Conservation (phyloP, 1,140 invertebrate genomes). For the Chlorops oryzae region DNA sequence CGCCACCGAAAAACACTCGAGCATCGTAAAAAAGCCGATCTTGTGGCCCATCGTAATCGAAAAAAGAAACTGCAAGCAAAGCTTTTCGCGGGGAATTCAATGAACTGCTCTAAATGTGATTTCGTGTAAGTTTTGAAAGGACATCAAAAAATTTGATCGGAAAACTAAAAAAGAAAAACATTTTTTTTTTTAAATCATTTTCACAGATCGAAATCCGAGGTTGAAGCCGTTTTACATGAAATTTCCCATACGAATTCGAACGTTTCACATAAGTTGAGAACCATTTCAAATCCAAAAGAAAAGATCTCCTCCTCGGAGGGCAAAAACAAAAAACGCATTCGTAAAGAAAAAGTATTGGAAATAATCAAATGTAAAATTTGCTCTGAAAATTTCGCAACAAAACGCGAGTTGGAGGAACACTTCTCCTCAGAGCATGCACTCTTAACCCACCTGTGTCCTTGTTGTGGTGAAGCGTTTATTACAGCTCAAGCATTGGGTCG, state of each 20-base stretch:
- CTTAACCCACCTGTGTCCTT: slow-evolving; percentile 56
- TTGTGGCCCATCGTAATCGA: not conserved
- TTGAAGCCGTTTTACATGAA: slow-evolving; percentile 11
- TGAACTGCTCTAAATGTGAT: slow-evolving; percentile 58
- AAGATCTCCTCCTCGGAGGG: too few species aligned
- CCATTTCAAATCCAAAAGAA: too few species aligned
- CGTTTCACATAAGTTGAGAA: too few species aligned
- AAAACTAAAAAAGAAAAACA: too few species aligned
- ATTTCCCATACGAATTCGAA: too few species aligned
- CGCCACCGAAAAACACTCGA: slow-evolving; percentile 59
- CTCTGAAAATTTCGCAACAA: slow-evolving; percentile 47
- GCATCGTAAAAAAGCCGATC: slow-evolving; percentile 47
- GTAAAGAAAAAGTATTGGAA: not conserved
- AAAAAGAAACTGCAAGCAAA: not conserved
- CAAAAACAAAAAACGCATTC: not conserved
- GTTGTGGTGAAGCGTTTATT: slow-evolving; percentile 62
- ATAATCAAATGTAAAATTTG: slow-evolving; percentile 22
- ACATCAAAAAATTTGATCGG: not conserved
- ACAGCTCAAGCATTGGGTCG: slow-evolving; percentile 65
- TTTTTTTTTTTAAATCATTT: too few species aligned
- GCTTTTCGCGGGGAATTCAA: not conserved
- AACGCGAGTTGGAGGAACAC: slow-evolving; percentile 61
- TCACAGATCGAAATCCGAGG: too few species aligned
- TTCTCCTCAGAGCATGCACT: slow-evolving; percentile 58
- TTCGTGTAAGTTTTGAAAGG: slow-evolving; percentile 21